Evolutionary conservation across 2,888 invertebrate genomes (phyloP).

Genomic region (Lasioglossum marginatum): DNA sequence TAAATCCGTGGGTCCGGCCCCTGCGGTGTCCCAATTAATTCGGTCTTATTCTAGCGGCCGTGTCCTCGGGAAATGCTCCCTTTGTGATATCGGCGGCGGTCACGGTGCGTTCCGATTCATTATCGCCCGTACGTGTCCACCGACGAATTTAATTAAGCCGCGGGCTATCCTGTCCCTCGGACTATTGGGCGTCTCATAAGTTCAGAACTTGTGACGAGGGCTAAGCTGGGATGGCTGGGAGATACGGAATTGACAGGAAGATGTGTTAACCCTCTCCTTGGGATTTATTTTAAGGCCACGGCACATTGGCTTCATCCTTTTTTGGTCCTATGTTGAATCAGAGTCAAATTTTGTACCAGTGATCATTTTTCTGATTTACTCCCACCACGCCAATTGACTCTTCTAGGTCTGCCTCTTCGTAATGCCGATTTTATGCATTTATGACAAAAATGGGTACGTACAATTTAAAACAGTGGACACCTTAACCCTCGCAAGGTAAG

Average conservation of each 20-base stretch:
- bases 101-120: conserved; percentile 61
- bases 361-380: too few relatives aligned
- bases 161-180: conserved; percentile 50
- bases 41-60: conserved; percentile 73
- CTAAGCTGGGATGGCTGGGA: too few relatives aligned
- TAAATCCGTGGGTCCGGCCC: conserved; percentile 73
- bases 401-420: too few relatives aligned
- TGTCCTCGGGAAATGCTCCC: conserved; percentile 59
- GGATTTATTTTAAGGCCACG: not conserved
- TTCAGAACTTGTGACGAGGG: not conserved
- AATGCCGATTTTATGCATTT: too few relatives aligned
- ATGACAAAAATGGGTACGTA: too few relatives aligned
- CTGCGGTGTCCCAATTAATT: conserved; percentile 79
- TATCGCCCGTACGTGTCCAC: conserved; percentile 57
- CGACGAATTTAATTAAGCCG: conserved; percentile 69
- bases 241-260: not conserved
- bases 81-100: conserved; percentile 65
- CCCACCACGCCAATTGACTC: too few relatives aligned
- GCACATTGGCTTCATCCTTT: not conserved
- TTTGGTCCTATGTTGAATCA: not conserved
- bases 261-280: not conserved
- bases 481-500: too few relatives aligned
- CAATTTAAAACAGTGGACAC: too few relatives aligned
- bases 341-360: too few relatives aligned
- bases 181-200: not conserved